Evolutionary conservation across 2,888 invertebrate genomes (phyloP).

Genomic region (Dichetophora obliterata): DNA sequence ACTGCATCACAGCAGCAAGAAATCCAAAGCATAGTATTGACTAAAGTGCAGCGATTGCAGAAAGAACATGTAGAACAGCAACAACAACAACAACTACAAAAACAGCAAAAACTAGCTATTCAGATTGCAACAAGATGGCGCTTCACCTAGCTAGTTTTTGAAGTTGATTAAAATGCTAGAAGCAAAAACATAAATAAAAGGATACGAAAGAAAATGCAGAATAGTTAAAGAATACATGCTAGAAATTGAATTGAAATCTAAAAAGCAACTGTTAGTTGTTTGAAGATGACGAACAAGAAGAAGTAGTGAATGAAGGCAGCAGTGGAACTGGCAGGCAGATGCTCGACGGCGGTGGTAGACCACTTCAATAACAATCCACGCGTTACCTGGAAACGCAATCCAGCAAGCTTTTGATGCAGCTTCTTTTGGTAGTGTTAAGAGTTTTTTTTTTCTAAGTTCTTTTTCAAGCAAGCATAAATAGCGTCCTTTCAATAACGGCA

Average conservation of each 20-base stretch:
- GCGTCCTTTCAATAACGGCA: background rate
- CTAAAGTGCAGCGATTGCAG: no score
- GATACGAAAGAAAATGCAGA: background rate
- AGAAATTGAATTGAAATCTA: background rate
- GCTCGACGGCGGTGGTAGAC: background rate
- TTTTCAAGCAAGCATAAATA: background rate
- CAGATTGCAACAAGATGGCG: no score
- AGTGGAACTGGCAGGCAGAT: background rate
- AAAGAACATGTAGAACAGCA: no score
- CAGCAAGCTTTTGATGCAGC: background rate
- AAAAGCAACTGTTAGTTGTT: no score
- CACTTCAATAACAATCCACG: conserved; percentile 1
- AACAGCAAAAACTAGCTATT: background rate
- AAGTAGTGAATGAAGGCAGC: background rate
- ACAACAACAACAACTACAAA: background rate
- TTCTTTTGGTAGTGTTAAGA: background rate
- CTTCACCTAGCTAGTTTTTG: background rate
- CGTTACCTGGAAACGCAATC: background rate
- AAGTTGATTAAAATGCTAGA: conserved; percentile 4
- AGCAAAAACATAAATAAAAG: background rate
- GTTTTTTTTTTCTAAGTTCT: background rate
- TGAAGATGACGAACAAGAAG: background rate
- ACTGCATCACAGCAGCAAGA: no score
- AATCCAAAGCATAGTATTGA: no score
- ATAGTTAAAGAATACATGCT: background rate